Evolutionary conservation across 2,797 vertebrate genomes (phyloP).

Genomic region (Apogon talboti): DNA sequence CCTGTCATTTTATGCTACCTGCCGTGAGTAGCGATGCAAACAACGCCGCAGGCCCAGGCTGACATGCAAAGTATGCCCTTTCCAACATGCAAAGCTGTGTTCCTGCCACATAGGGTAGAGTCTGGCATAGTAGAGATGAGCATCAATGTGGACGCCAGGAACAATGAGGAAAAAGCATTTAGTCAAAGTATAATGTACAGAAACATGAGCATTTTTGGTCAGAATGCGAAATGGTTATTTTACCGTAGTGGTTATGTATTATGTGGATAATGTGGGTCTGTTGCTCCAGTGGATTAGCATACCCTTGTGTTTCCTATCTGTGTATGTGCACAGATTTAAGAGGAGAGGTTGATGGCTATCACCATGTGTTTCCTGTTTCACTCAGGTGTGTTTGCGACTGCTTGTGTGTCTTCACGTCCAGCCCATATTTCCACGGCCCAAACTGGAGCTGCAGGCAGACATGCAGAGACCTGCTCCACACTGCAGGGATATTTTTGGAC

Average conservation of each 20-base stretch:
- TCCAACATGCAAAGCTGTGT: conserved; percentile 64
- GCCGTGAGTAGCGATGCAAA: conserved; percentile 69
- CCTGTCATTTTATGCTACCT: conserved; percentile 38
- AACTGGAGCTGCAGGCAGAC: conserved; percentile 50
- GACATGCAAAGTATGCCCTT: conserved; percentile 69
- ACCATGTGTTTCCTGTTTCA: conserved; percentile 70
- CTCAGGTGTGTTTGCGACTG: conserved; percentile 35
- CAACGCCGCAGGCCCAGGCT: conserved; percentile 11
- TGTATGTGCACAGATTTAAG: conserved; percentile 11
- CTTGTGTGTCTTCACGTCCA: conserved; percentile 33
- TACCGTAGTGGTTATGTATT: not conserved
- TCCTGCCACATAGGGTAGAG: conserved; percentile 13
- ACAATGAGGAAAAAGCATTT: not conserved
- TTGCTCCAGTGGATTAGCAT: conserved; percentile 32
- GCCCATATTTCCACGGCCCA: conserved; percentile 47
- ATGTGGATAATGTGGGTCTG: conserved; percentile 19
- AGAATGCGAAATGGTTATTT: not conserved
- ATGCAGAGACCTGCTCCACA: conserved; percentile 63
- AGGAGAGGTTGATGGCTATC: conserved; percentile 62
- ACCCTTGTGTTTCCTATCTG: too few species aligned
- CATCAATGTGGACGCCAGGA: not conserved
- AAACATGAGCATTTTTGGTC: not conserved
- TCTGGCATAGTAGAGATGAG: not conserved
- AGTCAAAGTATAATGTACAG: not conserved
- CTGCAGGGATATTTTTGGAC: conserved; percentile 69